Evolutionary conservation across 2,797 vertebrate genomes (phyloP).

Genomic region (Pangasius djambal): DNA sequence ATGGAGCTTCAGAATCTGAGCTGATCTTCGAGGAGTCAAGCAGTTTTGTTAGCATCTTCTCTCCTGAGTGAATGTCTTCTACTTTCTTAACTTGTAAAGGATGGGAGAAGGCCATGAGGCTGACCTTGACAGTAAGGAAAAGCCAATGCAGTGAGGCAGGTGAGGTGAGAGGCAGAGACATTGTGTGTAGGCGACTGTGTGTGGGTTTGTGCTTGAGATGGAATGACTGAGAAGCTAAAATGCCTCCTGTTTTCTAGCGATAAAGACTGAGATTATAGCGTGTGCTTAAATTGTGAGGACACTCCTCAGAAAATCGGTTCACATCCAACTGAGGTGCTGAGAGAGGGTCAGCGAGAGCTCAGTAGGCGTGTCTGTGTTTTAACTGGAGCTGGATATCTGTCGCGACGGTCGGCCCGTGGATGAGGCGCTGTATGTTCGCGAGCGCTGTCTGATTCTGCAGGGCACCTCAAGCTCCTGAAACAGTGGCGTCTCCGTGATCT

Average conservation of each 20-base stretch:
- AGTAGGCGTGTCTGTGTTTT: conserved; percentile 32
- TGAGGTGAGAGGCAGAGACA: conserved; percentile 16
- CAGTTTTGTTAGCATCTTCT: conserved; percentile 31
- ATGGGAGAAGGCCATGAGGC: not conserved
- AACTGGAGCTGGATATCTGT: conserved; percentile 64
- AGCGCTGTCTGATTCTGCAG: conserved; percentile 87
- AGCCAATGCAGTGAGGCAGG: conserved; percentile 24
- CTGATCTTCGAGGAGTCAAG: conserved; percentile 1
- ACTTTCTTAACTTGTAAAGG: not conserved
- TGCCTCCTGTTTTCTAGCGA: not conserved
- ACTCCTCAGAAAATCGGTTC: not conserved
- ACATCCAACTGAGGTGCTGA: conserved; percentile 25
- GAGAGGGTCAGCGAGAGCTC: not conserved
- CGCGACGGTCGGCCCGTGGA: conserved; percentile 77
- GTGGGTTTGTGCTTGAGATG: conserved; percentile 31
- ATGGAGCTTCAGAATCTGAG: conserved; percentile 19
- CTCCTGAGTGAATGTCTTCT: conserved; percentile 36
- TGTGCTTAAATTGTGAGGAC: conserved; percentile 18
- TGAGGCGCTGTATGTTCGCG: conserved; percentile 91
- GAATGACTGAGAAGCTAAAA: conserved; percentile 19
- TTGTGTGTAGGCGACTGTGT: conserved; percentile 39
- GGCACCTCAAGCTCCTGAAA: conserved; percentile 92
- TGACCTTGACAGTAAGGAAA: conserved; percentile 27
- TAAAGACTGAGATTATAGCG: not conserved
- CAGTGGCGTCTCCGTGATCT: conserved; percentile 88